phyloP scores from a whole-genome alignment of 2,888 invertebrate species.

The Brachycybe producta region DNA sequence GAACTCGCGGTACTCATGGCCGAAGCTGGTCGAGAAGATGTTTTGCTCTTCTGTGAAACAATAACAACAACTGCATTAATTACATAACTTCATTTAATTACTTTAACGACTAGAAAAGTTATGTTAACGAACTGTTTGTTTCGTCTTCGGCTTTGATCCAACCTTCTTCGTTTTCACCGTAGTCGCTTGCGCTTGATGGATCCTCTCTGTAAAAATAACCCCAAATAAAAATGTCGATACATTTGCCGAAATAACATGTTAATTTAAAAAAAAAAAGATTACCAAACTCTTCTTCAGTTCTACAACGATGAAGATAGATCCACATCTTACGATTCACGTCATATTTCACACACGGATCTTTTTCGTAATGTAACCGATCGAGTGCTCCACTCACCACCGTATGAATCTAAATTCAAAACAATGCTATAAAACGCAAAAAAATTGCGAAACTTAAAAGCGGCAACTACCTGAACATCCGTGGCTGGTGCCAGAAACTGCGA shows the following conservation, averaged over 20 bases:
- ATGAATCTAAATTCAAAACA: constrained; percentile 42
- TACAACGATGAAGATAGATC: constrained; percentile 79
- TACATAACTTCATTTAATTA: neutral
- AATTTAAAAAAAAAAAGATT: constrained; percentile 23
- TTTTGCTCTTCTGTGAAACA: constrained; percentile 17
- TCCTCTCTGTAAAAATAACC: constrained; percentile 29
- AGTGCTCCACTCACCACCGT: constrained; percentile 79
- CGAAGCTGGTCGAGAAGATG: constrained; percentile 13
- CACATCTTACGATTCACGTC: constrained; percentile 82
- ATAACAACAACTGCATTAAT: neutral
- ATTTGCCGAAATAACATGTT: neutral
- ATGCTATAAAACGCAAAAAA: neutral
- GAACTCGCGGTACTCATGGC: constrained; percentile 5
- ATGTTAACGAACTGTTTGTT: constrained; percentile 13
- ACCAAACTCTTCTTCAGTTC: constrained; percentile 53
- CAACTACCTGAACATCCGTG: constrained; percentile 35
- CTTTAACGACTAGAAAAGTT: neutral
- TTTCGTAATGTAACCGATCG: constrained; percentile 76
- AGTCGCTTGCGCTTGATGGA: constrained; percentile 37
- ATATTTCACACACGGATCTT: constrained; percentile 86
- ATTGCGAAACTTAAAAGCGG: neutral
- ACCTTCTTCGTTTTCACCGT: constrained; percentile 34
- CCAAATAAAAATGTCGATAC: neutral
- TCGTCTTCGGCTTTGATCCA: constrained; percentile 17
- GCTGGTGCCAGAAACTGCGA: constrained; percentile 48